phyloP scores from a whole-genome alignment of 2,888 invertebrate species.

The Lepidocyrtoides sp. region DNA sequence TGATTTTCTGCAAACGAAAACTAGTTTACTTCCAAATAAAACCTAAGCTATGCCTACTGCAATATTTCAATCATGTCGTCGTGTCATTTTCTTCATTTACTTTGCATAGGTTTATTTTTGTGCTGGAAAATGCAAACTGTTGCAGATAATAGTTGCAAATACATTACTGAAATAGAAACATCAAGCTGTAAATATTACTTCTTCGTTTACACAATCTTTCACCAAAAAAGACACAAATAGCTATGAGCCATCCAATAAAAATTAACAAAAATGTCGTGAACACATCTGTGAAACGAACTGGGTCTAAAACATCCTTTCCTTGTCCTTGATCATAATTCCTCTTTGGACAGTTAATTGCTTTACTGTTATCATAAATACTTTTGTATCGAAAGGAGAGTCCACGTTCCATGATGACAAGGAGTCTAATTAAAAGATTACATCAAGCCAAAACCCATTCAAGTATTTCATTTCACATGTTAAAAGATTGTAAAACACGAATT shows the following conservation, averaged over 20 bases:
- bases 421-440: constrained; percentile 29
- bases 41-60: too few species aligned
- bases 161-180: neutral
- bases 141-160: too few species aligned
- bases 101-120: too few species aligned
- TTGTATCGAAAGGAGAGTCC: constrained; percentile 75
- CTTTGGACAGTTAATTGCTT: constrained; percentile 51
- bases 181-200: neutral
- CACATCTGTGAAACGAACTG: constrained; percentile 71
- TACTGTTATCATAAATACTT: constrained; percentile 58
- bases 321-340: neutral
- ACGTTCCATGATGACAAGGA: constrained; percentile 72
- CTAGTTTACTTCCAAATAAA: too few species aligned
- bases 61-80: too few species aligned
- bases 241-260: constrained; percentile 53
- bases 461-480: neutral
- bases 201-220: constrained; percentile 51
- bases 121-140: too few species aligned
- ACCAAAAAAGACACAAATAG: constrained; percentile 21
- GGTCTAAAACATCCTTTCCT: constrained; percentile 32
- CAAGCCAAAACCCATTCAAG: neutral
- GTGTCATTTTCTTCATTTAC: too few species aligned
- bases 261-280: constrained; percentile 74
- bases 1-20: too few species aligned
- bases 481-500: neutral